Conservation (phyloP, 2,797 vertebrate genomes). For the Halcyon leucocephala region DNA sequence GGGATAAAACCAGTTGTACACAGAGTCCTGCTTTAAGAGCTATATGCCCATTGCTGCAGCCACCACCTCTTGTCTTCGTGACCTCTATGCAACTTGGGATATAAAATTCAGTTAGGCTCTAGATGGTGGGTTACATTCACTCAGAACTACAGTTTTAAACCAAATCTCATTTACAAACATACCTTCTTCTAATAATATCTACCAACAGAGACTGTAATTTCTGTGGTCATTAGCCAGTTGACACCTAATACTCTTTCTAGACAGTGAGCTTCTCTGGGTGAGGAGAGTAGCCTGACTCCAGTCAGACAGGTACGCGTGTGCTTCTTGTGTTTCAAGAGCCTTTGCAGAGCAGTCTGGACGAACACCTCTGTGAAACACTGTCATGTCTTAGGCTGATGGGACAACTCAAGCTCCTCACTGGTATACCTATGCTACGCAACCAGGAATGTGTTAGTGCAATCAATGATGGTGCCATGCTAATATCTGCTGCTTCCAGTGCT, state of each 20-base stretch:
- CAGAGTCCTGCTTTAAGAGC: neutral
- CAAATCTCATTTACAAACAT: neutral
- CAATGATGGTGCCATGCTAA: neutral
- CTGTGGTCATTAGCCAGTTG: neutral
- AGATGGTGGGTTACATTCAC: neutral
- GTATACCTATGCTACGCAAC: neutral
- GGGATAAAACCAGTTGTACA: neutral
- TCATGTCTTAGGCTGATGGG: neutral
- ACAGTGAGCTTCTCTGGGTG: neutral
- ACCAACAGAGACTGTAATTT: neutral
- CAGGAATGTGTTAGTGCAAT: neutral
- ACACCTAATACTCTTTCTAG: neutral
- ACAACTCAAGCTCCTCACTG: neutral
- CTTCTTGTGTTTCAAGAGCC: neutral
- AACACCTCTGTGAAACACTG: neutral
- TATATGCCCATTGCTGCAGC: neutral
- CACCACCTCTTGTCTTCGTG: neutral
- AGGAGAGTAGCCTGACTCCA: neutral
- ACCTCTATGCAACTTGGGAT: accelerated
- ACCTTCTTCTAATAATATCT: neutral
- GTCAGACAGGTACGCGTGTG: accelerated
- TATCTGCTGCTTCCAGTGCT: neutral
- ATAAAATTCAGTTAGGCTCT: neutral
- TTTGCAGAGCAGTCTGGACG: neutral
- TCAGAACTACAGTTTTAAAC: neutral